Evolutionary conservation across 2,888 invertebrate species (phyloP), one percentile per base, ranked within the genome.

Genomic region (Callinectes sapidus): DNA sequence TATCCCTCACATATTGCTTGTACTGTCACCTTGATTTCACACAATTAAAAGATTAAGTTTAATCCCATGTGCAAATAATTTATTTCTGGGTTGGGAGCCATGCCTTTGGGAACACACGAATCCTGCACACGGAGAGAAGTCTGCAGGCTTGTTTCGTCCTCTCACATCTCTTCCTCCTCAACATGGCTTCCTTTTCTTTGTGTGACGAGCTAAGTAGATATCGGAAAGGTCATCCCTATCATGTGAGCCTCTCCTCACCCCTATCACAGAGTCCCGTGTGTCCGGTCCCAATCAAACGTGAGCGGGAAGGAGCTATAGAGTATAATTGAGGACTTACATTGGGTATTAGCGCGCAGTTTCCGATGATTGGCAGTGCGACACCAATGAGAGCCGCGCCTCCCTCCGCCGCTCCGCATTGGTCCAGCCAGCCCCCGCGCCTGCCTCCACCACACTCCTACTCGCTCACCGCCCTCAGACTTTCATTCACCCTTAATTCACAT

Each of bases 341-440:
- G 94, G 93, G 94, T 94, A 94, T 94, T 94, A 94, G 94, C 86
- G 92, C 89, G 93, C 89, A 93, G 93, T 94, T 94, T 93, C 93
- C 94, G 94, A 93, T 94, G 94, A 94, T 94, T 94, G 94, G 94
- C 92, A 94, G 94, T 92, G 92, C 93, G 94, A 94, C 93, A 94
- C 94, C 94, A 94, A 94, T 94, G 94, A 94, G 92, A 91, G 92
- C 86, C 87, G 66, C 88, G 92, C 93, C 93, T 92, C 92, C 77
- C 92, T 90, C 91, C 93, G 89, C 92, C 87, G 93, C 90, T 86
- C 71, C 94, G 93, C 91, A 93, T 93, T 93, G 94, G 94, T 89
- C 92, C 89, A 91, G 66, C 91, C 92, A 32, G 55, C 90, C 93
- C 92, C 91, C 86, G 87, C 55, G 85, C 91, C 86, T 55, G 77